Conservation (phyloP, 2,888 invertebrate species). For the Drosophila prostipennis region DNA sequence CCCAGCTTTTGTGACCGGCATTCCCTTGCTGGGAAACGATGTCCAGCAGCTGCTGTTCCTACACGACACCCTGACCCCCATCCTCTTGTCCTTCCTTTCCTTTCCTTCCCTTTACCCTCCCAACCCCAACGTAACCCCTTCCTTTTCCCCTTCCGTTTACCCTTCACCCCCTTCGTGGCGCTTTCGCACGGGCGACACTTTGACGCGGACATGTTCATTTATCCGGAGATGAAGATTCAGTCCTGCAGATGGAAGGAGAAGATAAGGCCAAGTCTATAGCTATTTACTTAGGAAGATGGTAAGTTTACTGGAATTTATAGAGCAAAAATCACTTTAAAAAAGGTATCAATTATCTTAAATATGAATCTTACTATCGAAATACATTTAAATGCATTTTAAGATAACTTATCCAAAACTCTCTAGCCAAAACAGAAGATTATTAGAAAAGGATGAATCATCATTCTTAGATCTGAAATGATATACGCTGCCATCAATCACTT, state of each 20-base stretch:
- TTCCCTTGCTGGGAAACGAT: constrained; percentile 42
- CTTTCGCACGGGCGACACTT: constrained; percentile 62
- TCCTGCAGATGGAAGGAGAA: constrained; percentile 4
- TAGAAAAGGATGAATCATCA: not conserved
- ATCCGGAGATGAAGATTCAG: constrained; percentile 16
- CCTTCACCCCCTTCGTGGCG: constrained; percentile 51
- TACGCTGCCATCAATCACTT: not conserved
- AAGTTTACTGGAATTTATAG: not conserved
- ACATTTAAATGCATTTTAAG: no score
- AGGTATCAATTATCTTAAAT: no score
- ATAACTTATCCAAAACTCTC: not conserved
- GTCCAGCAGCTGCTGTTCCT: constrained; percentile 54
- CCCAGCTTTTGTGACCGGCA: constrained; percentile 4
- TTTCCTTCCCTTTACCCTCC: not conserved
- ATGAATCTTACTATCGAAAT: no score
- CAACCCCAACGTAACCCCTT: not conserved
- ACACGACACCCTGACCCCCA: constrained; percentile 40
- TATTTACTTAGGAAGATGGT: not conserved
- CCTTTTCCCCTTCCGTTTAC: constrained; percentile 20
- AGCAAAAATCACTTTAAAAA: no score
- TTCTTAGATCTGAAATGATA: not conserved
- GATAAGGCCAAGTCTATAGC: constrained; percentile 2
- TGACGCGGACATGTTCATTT: constrained; percentile 74
- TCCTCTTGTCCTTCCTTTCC: constrained; percentile 9
- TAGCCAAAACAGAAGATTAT: not conserved